Evolutionary conservation across 2,113 vertebrate species (phyloP).

Genomic region (Cryptomyrus ogoouensis): DNA sequence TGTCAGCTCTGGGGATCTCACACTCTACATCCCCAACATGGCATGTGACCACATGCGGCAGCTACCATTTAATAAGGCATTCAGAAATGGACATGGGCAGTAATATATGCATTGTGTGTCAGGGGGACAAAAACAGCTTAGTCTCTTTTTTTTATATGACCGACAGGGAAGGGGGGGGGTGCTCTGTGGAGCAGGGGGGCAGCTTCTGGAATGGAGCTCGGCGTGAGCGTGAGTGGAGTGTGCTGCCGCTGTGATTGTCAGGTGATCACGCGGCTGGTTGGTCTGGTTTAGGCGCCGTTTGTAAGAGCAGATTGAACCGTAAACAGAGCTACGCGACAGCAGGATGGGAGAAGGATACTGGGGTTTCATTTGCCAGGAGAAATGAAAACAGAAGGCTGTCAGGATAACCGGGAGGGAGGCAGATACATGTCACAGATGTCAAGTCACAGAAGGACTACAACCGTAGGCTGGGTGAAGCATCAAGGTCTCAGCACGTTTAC

Average conservation of each 20-base stretch:
- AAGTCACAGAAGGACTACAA: neutral
- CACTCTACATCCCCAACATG: neutral
- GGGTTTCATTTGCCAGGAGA: neutral
- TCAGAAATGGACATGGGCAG: neutral
- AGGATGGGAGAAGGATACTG: neutral
- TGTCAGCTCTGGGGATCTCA: neutral
- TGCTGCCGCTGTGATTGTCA: neutral
- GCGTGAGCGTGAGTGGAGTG: neutral
- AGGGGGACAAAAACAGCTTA: neutral
- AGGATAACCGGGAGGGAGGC: neutral
- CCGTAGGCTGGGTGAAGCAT: neutral
- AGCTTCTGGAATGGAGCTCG: neutral
- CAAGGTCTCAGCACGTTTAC: neutral
- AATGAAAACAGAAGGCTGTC: neutral
- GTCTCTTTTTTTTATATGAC: neutral
- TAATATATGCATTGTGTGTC: neutral
- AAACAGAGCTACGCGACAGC: neutral
- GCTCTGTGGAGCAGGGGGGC: neutral
- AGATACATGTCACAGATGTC: neutral
- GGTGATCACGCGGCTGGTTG: neutral
- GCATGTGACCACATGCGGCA: neutral
- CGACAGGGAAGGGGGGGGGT: neutral
- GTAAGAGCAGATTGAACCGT: neutral
- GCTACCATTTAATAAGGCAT: neutral
- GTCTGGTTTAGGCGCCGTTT: neutral